phyloP scores from a whole-genome alignment of 2,888 invertebrate genomes.

The Aradus depressus region DNA sequence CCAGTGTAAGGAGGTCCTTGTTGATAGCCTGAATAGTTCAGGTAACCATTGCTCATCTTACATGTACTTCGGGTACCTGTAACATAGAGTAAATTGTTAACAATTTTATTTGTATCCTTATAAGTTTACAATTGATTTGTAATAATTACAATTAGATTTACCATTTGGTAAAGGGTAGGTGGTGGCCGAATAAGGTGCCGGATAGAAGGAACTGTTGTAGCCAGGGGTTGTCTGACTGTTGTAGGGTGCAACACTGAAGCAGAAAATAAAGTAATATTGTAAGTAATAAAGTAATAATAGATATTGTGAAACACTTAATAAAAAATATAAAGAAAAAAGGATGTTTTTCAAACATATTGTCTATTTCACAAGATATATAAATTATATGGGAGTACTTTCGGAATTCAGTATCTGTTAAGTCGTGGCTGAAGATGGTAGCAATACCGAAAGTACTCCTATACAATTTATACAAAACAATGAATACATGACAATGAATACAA shows the following conservation, averaged over 20 bases:
- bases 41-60: conserved; percentile 28
- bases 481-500: too few relatives aligned
- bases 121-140: not conserved
- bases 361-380: too few relatives aligned
- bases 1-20: conserved; percentile 19
- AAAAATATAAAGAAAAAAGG: not conserved
- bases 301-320: not conserved
- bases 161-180: conserved; percentile 23
- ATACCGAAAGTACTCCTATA: too few relatives aligned
- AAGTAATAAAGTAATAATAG: not conserved
- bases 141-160: conserved; percentile 9
- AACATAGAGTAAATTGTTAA: conserved; percentile 9
- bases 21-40: conserved; percentile 26
- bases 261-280: conserved; percentile 4
- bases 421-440: too few relatives aligned
- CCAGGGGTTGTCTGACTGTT: conserved; percentile 35
- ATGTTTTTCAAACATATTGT: too few relatives aligned
- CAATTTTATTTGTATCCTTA: not conserved
- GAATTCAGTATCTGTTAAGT: too few relatives aligned
- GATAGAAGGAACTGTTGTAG: conserved; percentile 30
- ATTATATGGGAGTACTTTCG: too few relatives aligned
- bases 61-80: conserved; percentile 23
- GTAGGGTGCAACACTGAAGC: conserved; percentile 41
- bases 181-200: conserved; percentile 22
- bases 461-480: too few relatives aligned